Evolutionary conservation across 2,113 vertebrate genomes (phyloP), one percentile per base, ranked within the genome.

Genomic region (Pterocles gutturalis): DNA sequence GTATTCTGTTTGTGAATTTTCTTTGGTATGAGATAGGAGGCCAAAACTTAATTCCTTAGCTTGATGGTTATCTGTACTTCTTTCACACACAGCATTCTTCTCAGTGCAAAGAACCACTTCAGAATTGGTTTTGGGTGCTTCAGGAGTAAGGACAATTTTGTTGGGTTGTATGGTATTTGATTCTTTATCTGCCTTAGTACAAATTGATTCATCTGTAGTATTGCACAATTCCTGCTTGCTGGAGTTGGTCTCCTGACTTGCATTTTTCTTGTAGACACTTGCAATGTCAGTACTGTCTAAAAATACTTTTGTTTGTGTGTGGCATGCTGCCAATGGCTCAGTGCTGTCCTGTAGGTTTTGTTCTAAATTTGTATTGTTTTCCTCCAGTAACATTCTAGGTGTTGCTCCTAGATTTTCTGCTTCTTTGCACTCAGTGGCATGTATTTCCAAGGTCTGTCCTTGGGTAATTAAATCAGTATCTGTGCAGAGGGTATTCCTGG

Each of bases 401-500:
- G 89, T 67, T 87, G 92, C 61, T 92, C 92, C 93, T 81, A 72
- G 73, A 72, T 66, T 76, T 93, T 93, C 66, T 96, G 90, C 77
- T 95, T 97, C 98, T 98, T 75, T 88, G 55, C 66, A 57, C 34
- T 95, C 78, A 17, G 54, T 66, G 87, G 88, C 90, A 90, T 7
- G 34, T 57, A 79, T 62, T 89, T 87, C 93, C 0, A 11, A 89
- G 55, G 33, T 90, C 88, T 97, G 94, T 78, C 93, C 96, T 96
- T 97, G 91, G 80, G 60, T 90, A 92, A 88, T 94, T 89, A 95
- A 73, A 94, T 94, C 87, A 89, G 90, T 81, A 87, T 87, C 95
- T 93, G 67, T 89, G 94, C 77, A 89, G 48, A 97, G 75, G 90
- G 61, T 83, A 95, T 98, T 91, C 80, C 95, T 96, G 93, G 97